These are phyloP conservation scores for Trematocara marginatum DNA, from an alignment of 2,113 vertebrate genomes.

Conservation along the genomic window DNA sequence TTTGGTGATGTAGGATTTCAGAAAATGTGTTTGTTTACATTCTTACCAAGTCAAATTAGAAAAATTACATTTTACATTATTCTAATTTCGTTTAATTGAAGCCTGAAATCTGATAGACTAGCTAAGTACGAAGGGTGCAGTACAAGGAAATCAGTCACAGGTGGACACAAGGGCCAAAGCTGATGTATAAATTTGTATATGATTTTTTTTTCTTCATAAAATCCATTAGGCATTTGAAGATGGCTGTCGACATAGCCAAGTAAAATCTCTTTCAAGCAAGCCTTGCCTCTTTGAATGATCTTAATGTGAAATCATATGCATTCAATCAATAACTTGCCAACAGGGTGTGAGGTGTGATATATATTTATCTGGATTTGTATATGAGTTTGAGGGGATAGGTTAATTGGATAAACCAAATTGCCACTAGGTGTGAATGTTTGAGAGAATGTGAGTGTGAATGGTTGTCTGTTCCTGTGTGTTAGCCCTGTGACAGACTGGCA, in stretches of 20 bases:
- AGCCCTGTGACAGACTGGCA: too few species aligned
- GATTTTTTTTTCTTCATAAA: background rate
- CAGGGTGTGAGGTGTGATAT: background rate
- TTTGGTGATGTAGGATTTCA: background rate
- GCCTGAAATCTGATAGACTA: background rate
- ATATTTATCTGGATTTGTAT: background rate
- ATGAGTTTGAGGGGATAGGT: background rate
- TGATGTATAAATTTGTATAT: background rate
- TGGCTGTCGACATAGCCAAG: background rate
- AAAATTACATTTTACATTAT: background rate
- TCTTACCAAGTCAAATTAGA: accelerated
- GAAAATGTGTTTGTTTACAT: background rate
- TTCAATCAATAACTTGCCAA: background rate
- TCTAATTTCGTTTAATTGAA: accelerated
- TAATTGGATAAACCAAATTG: too few species aligned
- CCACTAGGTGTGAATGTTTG: too few species aligned
- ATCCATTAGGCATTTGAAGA: background rate
- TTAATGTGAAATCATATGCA: background rate
- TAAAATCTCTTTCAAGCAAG: background rate
- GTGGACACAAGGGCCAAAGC: background rate
- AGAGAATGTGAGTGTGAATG: too few species aligned
- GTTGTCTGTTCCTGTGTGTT: too few species aligned
- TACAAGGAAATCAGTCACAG: background rate
- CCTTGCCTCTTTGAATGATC: background rate
- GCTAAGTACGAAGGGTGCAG: background rate